These are phyloP conservation scores for Petrocephalus sullivani DNA, from an alignment of 2,797 vertebrate genomes.

Conservation along the genomic window DNA sequence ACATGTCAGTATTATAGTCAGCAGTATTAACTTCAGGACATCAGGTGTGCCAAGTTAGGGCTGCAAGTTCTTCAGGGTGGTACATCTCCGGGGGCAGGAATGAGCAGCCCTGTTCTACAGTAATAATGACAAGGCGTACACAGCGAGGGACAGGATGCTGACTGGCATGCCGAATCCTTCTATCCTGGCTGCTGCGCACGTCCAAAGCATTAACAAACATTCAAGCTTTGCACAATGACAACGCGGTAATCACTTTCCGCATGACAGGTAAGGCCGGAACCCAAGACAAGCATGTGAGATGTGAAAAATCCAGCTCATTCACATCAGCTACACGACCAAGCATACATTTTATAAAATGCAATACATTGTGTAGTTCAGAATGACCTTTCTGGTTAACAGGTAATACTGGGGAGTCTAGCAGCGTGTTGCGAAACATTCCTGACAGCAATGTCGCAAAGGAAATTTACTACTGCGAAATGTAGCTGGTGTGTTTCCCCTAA, in stretches of 20 bases:
- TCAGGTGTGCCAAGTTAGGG: too few relatives aligned
- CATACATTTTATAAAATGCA: neutral
- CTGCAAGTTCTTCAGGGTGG: too few relatives aligned
- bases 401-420: too few relatives aligned
- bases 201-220: neutral
- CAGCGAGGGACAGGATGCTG: neutral
- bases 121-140: neutral
- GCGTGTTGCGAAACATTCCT: neutral
- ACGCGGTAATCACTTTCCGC: neutral
- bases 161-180: neutral
- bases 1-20: too few relatives aligned
- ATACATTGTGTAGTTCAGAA: neutral
- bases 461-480: neutral
- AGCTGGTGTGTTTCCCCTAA: neutral
- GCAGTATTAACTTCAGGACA: too few relatives aligned
- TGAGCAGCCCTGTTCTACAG: neutral
- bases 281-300: neutral
- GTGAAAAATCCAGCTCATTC: neutral
- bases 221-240: neutral
- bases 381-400: neutral
- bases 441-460: neutral
- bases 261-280: neutral
- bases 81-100: too few relatives aligned
- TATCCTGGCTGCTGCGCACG: neutral
- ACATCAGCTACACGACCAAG: neutral